phyloP scores from a whole-genome alignment of 2,113 vertebrate genomes.

The Hipposideros armiger region DNA sequence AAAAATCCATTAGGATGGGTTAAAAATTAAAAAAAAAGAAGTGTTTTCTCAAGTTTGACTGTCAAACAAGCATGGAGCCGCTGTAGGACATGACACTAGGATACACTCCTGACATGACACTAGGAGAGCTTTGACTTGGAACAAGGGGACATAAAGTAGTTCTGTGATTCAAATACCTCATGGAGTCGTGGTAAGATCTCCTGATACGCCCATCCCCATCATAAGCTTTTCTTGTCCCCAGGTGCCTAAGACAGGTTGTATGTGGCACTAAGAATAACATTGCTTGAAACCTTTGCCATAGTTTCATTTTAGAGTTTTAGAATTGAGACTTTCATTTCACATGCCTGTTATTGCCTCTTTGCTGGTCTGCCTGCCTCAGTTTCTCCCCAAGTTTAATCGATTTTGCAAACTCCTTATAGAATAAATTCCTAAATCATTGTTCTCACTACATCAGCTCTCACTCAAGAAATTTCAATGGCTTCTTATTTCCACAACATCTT shows the following conservation, averaged over 20 bases:
- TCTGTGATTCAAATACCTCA: not conserved
- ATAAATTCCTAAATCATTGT: not conserved
- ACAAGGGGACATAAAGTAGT: not conserved
- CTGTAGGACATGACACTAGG: not conserved
- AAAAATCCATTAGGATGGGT: not conserved
- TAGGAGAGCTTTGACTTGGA: not conserved
- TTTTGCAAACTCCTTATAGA: not conserved
- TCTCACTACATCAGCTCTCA: not conserved
- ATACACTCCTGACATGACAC: not conserved
- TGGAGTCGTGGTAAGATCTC: not conserved
- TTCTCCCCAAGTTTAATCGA: not conserved
- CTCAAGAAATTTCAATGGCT: not conserved
- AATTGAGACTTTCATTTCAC: not conserved
- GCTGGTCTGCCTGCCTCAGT: not conserved
- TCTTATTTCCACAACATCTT: not conserved
- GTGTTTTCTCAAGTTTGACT: not conserved
- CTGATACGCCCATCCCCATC: not conserved
- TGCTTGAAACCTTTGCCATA: not conserved
- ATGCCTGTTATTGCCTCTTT: not conserved
- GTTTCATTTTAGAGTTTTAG: not conserved
- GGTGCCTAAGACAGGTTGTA: not conserved
- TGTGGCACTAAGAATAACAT: not conserved
- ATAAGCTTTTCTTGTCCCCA: not conserved
- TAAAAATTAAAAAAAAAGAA: not conserved
- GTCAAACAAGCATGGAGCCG: not conserved